phyloP scores from a whole-genome alignment of 1,140 invertebrate species.

The Megalonaias nervosa region DNA sequence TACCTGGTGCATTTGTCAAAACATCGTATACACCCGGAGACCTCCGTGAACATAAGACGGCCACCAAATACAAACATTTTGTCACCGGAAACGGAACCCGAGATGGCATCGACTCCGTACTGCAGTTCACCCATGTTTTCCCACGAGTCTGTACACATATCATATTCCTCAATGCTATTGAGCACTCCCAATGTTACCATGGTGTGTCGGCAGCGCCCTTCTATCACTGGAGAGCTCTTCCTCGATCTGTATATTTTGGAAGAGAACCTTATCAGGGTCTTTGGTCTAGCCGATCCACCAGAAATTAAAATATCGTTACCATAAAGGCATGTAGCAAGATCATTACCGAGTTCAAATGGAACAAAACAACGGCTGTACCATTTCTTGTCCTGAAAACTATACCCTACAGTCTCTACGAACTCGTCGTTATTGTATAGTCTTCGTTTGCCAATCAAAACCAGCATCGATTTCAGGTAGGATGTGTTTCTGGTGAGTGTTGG shows the following conservation, averaged over 20 bases:
- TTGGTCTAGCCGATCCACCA: conserved; percentile 43
- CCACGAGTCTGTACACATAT: conserved; percentile 26
- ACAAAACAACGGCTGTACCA: conserved; percentile 43
- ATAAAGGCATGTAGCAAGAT: conserved; percentile 44
- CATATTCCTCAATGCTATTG: conserved; percentile 43
- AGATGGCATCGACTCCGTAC: conserved; percentile 42
- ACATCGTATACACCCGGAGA: conserved; percentile 45
- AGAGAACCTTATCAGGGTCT: background rate
- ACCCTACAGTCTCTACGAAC: conserved; percentile 31
- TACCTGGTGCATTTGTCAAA: conserved; percentile 37
- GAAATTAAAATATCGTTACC: conserved; percentile 52
- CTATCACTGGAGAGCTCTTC: conserved; percentile 40
- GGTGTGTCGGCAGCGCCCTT: conserved; percentile 44
- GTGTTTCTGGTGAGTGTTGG: background rate
- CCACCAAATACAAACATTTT: no score
- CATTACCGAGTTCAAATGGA: conserved; percentile 49
- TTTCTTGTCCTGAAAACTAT: conserved; percentile 23
- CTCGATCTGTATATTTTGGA: conserved; percentile 6
- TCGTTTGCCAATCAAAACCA: no score
- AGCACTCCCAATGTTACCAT: conserved; percentile 46
- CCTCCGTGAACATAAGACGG: conserved; percentile 36
- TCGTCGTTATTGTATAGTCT: conserved; percentile 20
- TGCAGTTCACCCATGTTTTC: conserved; percentile 41
- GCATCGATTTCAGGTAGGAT: background rate
- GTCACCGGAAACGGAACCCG: conserved; percentile 36